Conservation (phyloP, 2,888 invertebrate genomes). For the Cephus pulcher region DNA sequence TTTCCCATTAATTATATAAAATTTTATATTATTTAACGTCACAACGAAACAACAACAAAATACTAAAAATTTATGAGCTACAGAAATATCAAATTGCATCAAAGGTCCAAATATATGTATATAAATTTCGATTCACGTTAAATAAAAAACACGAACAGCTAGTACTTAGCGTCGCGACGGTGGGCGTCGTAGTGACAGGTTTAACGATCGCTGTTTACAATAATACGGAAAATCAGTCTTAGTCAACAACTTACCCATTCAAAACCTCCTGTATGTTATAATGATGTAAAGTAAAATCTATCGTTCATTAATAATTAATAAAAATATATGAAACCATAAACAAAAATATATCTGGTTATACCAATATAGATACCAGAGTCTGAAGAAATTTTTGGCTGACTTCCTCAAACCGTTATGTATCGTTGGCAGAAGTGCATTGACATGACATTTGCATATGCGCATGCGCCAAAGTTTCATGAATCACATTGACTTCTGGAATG, state of each 20-base stretch:
- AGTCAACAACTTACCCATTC: background rate
- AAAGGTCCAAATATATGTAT: background rate
- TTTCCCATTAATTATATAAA: background rate
- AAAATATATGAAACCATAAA: background rate
- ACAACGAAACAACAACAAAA: no score
- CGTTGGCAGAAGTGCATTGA: background rate
- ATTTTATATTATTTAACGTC: background rate
- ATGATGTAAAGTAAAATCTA: background rate
- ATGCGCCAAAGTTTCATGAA: slow-evolving; percentile 25
- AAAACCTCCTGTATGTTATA: background rate
- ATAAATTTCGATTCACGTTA: background rate
- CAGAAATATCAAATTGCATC: background rate
- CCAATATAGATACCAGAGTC: no score
- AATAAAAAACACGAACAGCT: background rate
- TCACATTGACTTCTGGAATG: slow-evolving; percentile 20
- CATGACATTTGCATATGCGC: background rate
- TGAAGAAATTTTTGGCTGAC: background rate
- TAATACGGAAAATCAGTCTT: background rate
- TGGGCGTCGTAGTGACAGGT: background rate
- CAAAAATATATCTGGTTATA: background rate
- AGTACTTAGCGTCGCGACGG: background rate
- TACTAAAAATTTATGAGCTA: background rate
- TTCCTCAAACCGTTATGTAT: background rate
- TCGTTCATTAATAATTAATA: background rate
- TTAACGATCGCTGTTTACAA: background rate